phyloP scores from a whole-genome alignment of 2,888 invertebrate genomes.

The Dynastes hyllus region DNA sequence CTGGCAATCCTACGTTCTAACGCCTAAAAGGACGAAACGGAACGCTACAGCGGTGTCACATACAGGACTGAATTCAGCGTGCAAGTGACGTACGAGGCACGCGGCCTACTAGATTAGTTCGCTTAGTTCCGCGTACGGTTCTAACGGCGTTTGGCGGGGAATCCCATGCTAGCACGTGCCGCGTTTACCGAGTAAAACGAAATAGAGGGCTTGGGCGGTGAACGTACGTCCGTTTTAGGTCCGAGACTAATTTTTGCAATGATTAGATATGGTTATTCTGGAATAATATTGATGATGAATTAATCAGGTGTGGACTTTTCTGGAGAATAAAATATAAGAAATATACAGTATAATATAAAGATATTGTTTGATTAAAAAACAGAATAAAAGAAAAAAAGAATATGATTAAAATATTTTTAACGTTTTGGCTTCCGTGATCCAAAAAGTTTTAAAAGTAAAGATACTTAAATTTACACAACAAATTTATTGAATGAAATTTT shows the following conservation, averaged over 20 bases:
- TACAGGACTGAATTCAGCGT: slow-evolving; percentile 56
- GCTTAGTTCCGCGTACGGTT: slow-evolving; percentile 59
- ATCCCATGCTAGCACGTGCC: slow-evolving; percentile 52
- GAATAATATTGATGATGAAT: slow-evolving; percentile 32
- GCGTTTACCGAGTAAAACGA: slow-evolving; percentile 6
- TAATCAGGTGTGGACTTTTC: background rate
- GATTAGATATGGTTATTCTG: slow-evolving; percentile 14
- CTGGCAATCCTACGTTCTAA: slow-evolving; percentile 51
- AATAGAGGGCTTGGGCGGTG: background rate
- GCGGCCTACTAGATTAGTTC: slow-evolving; percentile 60
- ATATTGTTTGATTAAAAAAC: too few species aligned
- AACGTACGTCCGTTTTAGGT: background rate
- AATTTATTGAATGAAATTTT: too few species aligned
- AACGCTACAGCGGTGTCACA: slow-evolving; percentile 57
- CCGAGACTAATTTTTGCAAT: slow-evolving; percentile 25
- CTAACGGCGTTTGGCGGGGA: slow-evolving; percentile 46
- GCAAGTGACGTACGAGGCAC: slow-evolving; percentile 58
- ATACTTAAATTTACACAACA: too few species aligned
- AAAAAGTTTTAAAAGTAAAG: too few species aligned
- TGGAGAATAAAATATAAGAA: too few species aligned
- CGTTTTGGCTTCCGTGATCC: too few species aligned
- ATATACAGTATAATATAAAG: too few species aligned
- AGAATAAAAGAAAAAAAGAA: too few species aligned
- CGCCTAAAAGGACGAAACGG: too few species aligned
- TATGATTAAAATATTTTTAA: too few species aligned